These are phyloP conservation scores for Toxonevra muliebris DNA, from an alignment of 2,888 invertebrate species.

Conservation along the genomic window DNA sequence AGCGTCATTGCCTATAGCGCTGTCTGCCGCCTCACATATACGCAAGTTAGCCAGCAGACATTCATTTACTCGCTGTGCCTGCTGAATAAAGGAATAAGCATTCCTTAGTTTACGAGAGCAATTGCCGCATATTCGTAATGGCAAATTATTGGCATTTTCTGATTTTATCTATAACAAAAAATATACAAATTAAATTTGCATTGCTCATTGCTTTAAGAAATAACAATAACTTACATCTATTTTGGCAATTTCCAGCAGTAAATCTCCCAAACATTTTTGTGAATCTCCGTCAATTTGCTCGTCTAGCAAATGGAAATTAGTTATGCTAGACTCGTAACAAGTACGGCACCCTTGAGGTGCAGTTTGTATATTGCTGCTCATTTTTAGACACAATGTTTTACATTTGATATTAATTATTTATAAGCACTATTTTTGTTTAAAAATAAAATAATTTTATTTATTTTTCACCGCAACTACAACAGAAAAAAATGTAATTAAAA, in stretches of 20 bases:
- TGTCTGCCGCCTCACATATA: neutral
- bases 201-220: neutral
- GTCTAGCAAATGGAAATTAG: constrained; percentile 1
- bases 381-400: too few species aligned
- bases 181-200: neutral
- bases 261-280: constrained; percentile 20
- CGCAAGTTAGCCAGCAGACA: constrained; percentile 38
- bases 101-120: constrained; percentile 49
- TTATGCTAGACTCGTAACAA: constrained; percentile 10
- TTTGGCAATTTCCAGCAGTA: constrained; percentile 27
- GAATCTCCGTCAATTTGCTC: constrained; percentile 17
- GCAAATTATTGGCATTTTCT: constrained; percentile 12
- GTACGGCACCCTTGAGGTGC: constrained; percentile 15
- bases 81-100: constrained; percentile 50
- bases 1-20: neutral
- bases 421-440: too few species aligned
- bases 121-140: constrained; percentile 42
- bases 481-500: too few species aligned
- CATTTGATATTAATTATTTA: too few species aligned
- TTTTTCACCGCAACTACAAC: too few species aligned
- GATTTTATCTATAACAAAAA: constrained; percentile 4
- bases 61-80: constrained; percentile 47
- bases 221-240: constrained; percentile 20
- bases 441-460: too few species aligned
- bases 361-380: too few species aligned